Evolutionary conservation across 2,797 vertebrate species (phyloP).

Genomic region (Argentina silus): DNA sequence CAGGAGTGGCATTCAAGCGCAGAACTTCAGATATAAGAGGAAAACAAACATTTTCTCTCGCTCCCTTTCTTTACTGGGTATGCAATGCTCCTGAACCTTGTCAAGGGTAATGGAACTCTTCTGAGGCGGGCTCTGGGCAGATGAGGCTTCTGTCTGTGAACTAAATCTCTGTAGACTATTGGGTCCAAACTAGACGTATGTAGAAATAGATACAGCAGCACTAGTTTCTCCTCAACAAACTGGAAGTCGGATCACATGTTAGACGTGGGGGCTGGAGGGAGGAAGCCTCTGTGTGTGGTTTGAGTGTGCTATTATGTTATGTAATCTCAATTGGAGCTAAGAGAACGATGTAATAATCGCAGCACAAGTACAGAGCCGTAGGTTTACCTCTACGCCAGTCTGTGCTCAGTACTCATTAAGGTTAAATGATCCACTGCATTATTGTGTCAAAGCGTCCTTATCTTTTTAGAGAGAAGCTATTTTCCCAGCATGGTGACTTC

Average conservation of each 20-base stretch:
- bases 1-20: conserved; percentile 30
- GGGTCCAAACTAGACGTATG: conserved; percentile 41
- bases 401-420: conserved; percentile 29
- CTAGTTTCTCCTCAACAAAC: conserved; percentile 29
- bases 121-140: conserved; percentile 2
- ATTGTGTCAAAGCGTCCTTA: conserved; percentile 52
- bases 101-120: background rate
- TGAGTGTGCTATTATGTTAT: conserved; percentile 47
- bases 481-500: conserved; percentile 36
- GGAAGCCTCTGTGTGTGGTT: conserved; percentile 21
- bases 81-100: background rate
- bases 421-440: conserved; percentile 23
- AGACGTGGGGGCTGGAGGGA: conserved; percentile 29
- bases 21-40: conserved; percentile 26
- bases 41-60: conserved; percentile 14
- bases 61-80: background rate
- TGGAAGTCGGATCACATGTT: conserved; percentile 30
- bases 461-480: conserved; percentile 51
- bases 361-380: background rate
- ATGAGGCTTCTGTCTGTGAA: conserved; percentile 6
- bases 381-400: conserved; percentile 15
- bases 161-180: conserved; percentile 5
- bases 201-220: conserved; percentile 10
- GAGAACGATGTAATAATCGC: conserved; percentile 19
- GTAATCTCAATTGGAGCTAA: conserved; percentile 49